These are phyloP conservation scores for Exocentrus adspersus DNA, from an alignment of 2,888 invertebrate genomes.

Conservation along the genomic window DNA sequence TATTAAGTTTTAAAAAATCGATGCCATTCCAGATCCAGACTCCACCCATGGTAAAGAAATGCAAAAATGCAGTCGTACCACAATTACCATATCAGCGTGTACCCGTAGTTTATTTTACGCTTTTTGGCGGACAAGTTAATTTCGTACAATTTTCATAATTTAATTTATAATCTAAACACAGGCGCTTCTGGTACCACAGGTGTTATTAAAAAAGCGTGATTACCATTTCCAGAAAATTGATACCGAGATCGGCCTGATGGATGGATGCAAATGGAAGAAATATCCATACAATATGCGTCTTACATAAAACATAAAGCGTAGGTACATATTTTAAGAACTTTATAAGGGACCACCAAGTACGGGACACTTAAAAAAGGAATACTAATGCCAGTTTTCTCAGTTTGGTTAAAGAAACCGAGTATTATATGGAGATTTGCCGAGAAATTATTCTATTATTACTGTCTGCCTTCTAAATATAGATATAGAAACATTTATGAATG, in stretches of 20 bases:
- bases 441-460: conserved; percentile 33
- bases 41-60: conserved; percentile 7
- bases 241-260: background rate
- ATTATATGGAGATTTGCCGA: conserved; percentile 28
- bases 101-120: background rate
- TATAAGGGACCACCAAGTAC: conserved; percentile 17
- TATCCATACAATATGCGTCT: conserved; percentile 9
- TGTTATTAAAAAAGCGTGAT: background rate
- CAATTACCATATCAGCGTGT: conserved; percentile 4
- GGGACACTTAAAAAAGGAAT: conserved; percentile 14
- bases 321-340: conserved; percentile 6
- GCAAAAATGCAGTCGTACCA: conserved; percentile 13
- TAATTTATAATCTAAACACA: background rate
- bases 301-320: conserved; percentile 15
- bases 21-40: too few species aligned
- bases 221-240: background rate
- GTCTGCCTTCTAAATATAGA: conserved; percentile 30
- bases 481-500: conserved; percentile 23
- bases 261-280: conserved; percentile 1
- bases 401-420: conserved; percentile 25
- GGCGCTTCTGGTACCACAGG: background rate
- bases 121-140: background rate
- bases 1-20: too few species aligned
- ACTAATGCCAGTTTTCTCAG: conserved; percentile 28
- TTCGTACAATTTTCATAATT: conserved; percentile 6